A percentile compares a stretch with the other conserved stretches of the same genome.
Conservation (phyloP, 2,888 invertebrate species). For the Brachylomia viminalis region DNA sequence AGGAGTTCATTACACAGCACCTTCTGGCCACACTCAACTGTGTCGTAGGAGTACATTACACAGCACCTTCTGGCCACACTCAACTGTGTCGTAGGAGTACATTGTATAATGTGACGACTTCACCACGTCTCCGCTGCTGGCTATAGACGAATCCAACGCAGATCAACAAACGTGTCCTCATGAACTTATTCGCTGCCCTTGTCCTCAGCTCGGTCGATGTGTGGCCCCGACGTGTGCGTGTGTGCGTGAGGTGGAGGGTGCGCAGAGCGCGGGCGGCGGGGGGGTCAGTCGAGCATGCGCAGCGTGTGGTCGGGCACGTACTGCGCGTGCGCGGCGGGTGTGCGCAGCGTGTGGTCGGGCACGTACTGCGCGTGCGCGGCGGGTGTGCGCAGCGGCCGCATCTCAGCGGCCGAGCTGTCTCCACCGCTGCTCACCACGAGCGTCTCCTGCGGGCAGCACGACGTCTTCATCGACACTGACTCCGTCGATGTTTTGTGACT, state of each 20-base stretch:
- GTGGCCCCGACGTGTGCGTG: conserved; percentile 1
- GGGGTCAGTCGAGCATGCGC: conserved; percentile 71
- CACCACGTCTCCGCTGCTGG: not conserved
- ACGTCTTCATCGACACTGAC: conserved; percentile 86
- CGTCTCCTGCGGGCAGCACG: conserved; percentile 86
- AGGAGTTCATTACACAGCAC: not conserved
- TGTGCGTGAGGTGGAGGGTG: not conserved
- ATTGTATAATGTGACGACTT: not conserved
- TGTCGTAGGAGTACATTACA: not conserved
- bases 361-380: conserved; percentile 30
- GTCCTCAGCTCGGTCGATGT: not conserved
- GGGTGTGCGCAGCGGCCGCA: conserved; percentile 78
- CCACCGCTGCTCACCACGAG: conserved; percentile 74
- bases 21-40: not conserved
- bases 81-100: not conserved
- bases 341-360: conserved; percentile 60
- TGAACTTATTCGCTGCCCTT: not conserved
- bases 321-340: conserved; percentile 39
- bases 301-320: conserved; percentile 58
- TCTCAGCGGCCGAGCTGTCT: conserved; percentile 83
- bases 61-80: not conserved
- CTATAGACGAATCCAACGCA: not conserved
- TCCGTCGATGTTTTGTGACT: conserved; percentile 85
- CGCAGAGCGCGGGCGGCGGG: not conserved
- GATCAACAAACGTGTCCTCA: not conserved